Conservation (phyloP, 2,888 invertebrate species). For the Protodeltote pygarga region DNA sequence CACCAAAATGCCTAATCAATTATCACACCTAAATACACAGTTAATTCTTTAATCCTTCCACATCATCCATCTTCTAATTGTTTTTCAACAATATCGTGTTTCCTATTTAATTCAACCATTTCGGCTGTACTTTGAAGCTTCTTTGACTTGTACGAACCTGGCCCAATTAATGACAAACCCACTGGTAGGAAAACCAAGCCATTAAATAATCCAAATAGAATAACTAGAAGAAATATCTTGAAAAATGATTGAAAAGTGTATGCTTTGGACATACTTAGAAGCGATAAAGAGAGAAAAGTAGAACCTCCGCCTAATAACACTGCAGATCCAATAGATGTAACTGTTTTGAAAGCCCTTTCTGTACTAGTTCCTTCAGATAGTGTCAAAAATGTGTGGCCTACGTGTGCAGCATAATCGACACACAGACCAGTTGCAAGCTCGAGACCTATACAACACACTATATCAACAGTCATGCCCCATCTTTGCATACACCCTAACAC, state of each 20-base stretch:
- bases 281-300: slow-evolving; percentile 90
- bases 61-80: slow-evolving; percentile 46
- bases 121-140: slow-evolving; percentile 60
- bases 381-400: slow-evolving; percentile 93
- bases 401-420: slow-evolving; percentile 94
- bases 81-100: slow-evolving; percentile 55
- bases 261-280: slow-evolving; percentile 90
- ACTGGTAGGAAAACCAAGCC: slow-evolving; percentile 92
- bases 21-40: slow-evolving; percentile 18
- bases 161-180: slow-evolving; percentile 91
- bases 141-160: slow-evolving; percentile 78
- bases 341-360: slow-evolving; percentile 88
- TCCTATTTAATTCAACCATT: slow-evolving; percentile 72
- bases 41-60: slow-evolving; percentile 5
- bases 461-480: slow-evolving; percentile 94
- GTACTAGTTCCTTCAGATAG: slow-evolving; percentile 81
- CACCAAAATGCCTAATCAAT: no score
- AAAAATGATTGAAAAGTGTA: slow-evolving; percentile 92
- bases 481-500: slow-evolving; percentile 93
- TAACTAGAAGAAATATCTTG: slow-evolving; percentile 92
- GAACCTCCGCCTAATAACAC: slow-evolving; percentile 93
- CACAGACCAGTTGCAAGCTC: slow-evolving; percentile 94
- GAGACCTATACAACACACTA: slow-evolving; percentile 93
- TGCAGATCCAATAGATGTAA: slow-evolving; percentile 91
- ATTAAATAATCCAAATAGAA: slow-evolving; percentile 92